Percentiles rank a stretch among this genome's conserved stretches.
Evolutionary conservation across 2,888 invertebrate species (phyloP).

Genomic region (Coremacera marginata): DNA sequence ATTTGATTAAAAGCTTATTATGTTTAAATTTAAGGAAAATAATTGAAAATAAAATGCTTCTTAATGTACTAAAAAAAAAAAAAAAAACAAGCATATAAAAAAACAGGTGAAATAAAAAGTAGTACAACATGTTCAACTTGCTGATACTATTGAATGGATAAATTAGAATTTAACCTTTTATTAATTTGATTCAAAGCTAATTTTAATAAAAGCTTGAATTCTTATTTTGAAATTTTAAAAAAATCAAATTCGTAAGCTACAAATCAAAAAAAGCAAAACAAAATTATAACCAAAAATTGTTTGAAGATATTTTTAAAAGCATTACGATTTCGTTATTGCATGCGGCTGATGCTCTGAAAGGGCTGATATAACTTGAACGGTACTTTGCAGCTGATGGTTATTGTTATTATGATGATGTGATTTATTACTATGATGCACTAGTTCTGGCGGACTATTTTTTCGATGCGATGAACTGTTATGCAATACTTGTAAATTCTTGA

Average conservation of each 20-base stretch:
- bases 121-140: background rate
- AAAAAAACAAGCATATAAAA: background rate
- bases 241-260: background rate
- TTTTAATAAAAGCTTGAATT: background rate
- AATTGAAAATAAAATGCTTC: background rate
- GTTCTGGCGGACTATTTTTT: constrained; percentile 30
- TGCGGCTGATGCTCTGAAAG: constrained; percentile 7
- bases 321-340: constrained; percentile 31
- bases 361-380: background rate
- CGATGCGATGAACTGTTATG: constrained; percentile 17
- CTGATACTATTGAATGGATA: background rate
- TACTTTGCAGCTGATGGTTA: constrained; percentile 10
- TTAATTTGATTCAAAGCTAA: no score
- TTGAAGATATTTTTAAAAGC: background rate
- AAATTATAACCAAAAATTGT: background rate
- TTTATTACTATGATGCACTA: constrained; percentile 21
- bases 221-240: background rate
- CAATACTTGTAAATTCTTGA: constrained; percentile 14
- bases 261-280: background rate
- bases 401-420: constrained; percentile 18
- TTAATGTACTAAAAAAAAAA: background rate
- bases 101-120: background rate
- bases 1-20: background rate
- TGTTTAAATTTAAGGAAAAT: background rate
- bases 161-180: background rate